Conservation (phyloP, 2,113 vertebrate genomes). For the Solea senegalensis region DNA sequence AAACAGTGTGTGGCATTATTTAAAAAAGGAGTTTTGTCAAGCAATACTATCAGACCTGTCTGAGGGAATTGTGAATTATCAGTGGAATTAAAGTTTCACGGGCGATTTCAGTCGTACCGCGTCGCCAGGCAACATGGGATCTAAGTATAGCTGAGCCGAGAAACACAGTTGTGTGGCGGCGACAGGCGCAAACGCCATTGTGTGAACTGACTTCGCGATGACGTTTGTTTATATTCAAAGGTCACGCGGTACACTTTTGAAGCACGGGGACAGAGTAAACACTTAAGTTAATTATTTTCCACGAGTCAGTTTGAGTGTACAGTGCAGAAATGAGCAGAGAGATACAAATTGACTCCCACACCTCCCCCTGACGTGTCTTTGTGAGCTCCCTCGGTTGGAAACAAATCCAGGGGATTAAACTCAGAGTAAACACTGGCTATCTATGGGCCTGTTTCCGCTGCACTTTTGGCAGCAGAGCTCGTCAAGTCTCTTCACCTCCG, state of each 20-base stretch:
- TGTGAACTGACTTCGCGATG: too few relatives aligned
- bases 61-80: too few relatives aligned
- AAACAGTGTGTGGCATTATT: too few relatives aligned
- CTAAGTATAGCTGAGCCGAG: too few relatives aligned
- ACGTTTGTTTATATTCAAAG: neutral
- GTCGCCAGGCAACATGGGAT: too few relatives aligned
- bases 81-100: too few relatives aligned
- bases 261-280: neutral
- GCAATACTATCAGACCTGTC: too few relatives aligned
- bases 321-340: conserved; percentile 7
- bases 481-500: conserved; percentile 37
- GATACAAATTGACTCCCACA: conserved; percentile 4
- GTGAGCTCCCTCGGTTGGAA: conserved; percentile 11
- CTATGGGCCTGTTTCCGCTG: conserved; percentile 56
- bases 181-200: too few relatives aligned
- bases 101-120: too few relatives aligned
- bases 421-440: conserved; percentile 56
- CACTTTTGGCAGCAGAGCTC: conserved; percentile 44
- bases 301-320: neutral
- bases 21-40: too few relatives aligned
- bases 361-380: conserved; percentile 5
- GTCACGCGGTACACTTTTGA: neutral
- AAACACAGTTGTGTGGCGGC: too few relatives aligned
- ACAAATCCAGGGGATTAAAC: neutral
- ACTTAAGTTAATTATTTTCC: neutral